A percentile compares a stretch with the other conserved stretches of the same genome.
Evolutionary conservation across 2,888 invertebrate species (phyloP).

Genomic region (Lasioglossum lativentre): DNA sequence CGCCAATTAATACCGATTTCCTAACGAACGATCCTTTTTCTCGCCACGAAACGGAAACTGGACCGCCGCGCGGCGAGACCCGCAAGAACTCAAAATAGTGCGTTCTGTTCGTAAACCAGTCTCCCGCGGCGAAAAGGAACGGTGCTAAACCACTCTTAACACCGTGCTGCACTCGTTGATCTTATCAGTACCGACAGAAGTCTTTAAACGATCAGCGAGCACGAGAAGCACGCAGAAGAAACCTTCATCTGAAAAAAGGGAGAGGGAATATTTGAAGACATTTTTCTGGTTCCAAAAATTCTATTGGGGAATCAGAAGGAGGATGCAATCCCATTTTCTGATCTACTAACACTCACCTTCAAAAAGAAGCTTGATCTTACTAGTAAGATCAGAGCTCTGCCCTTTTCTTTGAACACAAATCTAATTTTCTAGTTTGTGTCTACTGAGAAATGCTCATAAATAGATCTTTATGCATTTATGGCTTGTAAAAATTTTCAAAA

Average conservation of each 20-base stretch:
- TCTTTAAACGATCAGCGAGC: background rate
- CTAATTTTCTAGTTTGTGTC: too few relatives aligned
- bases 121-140: background rate
- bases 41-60: conserved; percentile 24
- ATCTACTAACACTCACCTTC: too few relatives aligned
- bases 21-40: conserved; percentile 54
- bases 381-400: too few relatives aligned
- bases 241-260: background rate
- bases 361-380: too few relatives aligned
- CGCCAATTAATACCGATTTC: conserved; percentile 65
- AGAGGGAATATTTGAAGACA: background rate
- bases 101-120: background rate
- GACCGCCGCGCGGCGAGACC: background rate
- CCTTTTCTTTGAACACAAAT: too few relatives aligned
- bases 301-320: too few relatives aligned
- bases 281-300: too few relatives aligned
- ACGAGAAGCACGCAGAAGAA: too few relatives aligned
- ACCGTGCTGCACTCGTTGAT: background rate
- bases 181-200: background rate
- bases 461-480: too few relatives aligned
- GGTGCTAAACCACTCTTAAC: background rate
- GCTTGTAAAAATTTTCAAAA: too few relatives aligned
- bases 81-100: background rate
- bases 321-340: too few relatives aligned
- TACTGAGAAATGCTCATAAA: too few relatives aligned